phyloP scores from a whole-genome alignment of 2,888 invertebrate genomes.

The Phorcus lineatus region DNA sequence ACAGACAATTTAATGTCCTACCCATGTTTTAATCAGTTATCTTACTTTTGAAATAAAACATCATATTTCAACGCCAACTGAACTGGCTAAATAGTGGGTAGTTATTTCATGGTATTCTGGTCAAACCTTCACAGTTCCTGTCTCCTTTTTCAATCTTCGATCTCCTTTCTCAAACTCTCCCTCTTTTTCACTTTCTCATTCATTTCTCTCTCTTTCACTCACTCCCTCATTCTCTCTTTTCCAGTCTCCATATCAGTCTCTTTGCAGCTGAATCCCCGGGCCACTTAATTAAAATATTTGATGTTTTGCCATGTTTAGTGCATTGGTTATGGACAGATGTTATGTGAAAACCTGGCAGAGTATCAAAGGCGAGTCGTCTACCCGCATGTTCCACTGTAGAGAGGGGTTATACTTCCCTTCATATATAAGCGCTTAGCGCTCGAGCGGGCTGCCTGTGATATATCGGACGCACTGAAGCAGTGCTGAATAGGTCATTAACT shows the following conservation, averaged over 20 bases:
- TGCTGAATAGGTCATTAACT: constrained; percentile 4
- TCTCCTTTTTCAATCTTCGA: constrained; percentile 9
- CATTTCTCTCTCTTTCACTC: background rate
- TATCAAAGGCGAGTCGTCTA: background rate
- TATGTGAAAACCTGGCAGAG: constrained; percentile 24
- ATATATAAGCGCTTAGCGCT: background rate
- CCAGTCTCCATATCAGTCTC: background rate
- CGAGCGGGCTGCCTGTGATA: background rate
- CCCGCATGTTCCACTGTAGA: background rate
- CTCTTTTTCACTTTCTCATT: background rate
- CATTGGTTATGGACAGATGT: constrained; percentile 24
- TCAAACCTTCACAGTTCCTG: too few species aligned
- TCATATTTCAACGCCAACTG: too few species aligned
- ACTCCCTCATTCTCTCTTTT: background rate
- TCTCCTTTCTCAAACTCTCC: background rate
- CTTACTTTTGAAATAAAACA: too few species aligned
- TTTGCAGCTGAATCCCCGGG: background rate
- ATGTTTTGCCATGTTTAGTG: constrained; percentile 20
- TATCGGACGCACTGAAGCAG: background rate
- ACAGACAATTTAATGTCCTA: too few species aligned
- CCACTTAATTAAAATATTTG: constrained; percentile 30
- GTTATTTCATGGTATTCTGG: too few species aligned
- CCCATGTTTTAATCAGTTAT: too few species aligned
- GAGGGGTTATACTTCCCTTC: background rate
- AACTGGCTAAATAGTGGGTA: too few species aligned